Evolutionary conservation across 2,888 invertebrate species (phyloP).

Genomic region (Polydrusus cervinus): DNA sequence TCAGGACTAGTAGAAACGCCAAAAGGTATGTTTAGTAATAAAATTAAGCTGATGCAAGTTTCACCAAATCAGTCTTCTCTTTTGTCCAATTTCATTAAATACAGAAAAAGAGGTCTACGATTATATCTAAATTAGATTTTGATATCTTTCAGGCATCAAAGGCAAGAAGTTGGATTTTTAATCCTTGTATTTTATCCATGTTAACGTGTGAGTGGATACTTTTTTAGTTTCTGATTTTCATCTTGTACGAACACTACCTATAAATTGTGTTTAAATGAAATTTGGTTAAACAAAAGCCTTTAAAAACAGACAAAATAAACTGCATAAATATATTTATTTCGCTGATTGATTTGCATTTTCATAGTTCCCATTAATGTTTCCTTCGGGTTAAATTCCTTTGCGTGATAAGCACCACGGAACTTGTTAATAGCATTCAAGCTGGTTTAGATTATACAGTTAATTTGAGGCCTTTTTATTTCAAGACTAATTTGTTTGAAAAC

Average conservation of each 20-base stretch:
- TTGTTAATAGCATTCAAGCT: slow-evolving; percentile 5
- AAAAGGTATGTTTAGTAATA: too few species aligned
- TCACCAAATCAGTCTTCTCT: too few species aligned
- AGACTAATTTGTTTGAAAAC: background rate
- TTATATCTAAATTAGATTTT: background rate
- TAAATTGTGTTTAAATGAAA: background rate
- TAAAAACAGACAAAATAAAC: too few species aligned
- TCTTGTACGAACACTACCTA: too few species aligned
- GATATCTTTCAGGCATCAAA: background rate
- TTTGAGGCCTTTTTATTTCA: background rate
- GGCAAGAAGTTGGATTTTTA: too few species aligned
- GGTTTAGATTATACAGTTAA: background rate
- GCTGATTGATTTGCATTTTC: background rate
- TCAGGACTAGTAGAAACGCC: too few species aligned
- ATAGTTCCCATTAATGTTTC: background rate
- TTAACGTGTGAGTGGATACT: too few species aligned
- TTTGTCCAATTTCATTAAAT: background rate
- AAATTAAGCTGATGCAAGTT: too few species aligned
- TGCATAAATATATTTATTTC: too few species aligned
- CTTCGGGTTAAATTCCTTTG: background rate
- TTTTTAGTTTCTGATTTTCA: too few species aligned
- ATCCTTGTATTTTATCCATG: too few species aligned
- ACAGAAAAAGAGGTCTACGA: background rate
- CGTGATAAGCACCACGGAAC: background rate
- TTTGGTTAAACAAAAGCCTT: too few species aligned